Conservation (phyloP, 2,888 invertebrate genomes). For the Cantharis rustica region DNA sequence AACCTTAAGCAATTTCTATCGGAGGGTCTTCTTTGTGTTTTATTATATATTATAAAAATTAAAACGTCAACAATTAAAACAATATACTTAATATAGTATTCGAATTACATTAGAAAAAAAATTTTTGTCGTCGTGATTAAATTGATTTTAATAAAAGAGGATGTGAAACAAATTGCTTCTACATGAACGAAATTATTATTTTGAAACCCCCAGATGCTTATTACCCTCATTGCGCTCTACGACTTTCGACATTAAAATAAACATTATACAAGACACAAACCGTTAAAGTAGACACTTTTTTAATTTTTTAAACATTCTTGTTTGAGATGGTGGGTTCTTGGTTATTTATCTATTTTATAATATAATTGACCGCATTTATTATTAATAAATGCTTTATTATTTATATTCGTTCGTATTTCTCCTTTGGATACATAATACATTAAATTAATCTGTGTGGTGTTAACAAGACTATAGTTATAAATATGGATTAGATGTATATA, state of each 20-base stretch:
- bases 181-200: neutral
- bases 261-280: neutral
- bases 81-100: no score
- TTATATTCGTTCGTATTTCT: no score
- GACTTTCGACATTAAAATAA: neutral
- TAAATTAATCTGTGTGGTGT: no score
- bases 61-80: neutral
- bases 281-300: neutral
- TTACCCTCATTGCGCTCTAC: neutral
- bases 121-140: neutral
- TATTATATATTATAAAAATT: neutral
- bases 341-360: no score
- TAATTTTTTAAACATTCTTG: no score
- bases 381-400: no score
- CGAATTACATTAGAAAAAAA: no score
- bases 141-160: neutral
- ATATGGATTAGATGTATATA: no score
- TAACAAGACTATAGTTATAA: no score
- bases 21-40: neutral
- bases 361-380: no score
- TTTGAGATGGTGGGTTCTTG: no score
- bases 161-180: neutral
- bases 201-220: neutral
- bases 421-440: no score
- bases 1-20: neutral